Base-by-base conservation (phyloP, 2,888 invertebrate genomes). In the Congeria kusceri region DNA sequence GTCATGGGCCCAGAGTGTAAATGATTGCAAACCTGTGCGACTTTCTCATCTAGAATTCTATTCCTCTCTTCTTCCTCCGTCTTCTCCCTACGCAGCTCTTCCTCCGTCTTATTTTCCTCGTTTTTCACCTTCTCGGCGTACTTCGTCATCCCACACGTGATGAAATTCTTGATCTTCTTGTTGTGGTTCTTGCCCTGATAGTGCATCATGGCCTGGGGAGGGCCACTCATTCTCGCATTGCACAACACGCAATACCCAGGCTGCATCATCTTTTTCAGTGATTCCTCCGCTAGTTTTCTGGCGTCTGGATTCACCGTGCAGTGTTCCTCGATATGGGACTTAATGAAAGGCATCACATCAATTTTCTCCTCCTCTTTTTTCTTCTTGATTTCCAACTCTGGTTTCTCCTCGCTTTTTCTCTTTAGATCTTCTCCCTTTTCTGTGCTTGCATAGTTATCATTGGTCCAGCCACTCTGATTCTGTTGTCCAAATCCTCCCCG, bases 171-270 rank as follows among this genome's bases (percentile, higher is more conserved):
- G 18, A 91, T 82, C 67, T 90, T 89, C 78, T 91, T 92, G n/a
- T 89, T 81, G 90, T 96, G 96, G 87, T 95, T 95, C 85, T 94
- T 95, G 0, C 96, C 95, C 89, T 94, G 94, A 87, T 95, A 95
- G 91, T 96, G 96, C 85, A 95, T 95, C 64, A 95, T 94, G 0
- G 95, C 95, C 88, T 95, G 95, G 3, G 95, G 92, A 23, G 94
- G 92, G 0, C 95, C 95, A 7, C 95, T 95, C 71, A 96, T 93
- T 1, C 94, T 93, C 27, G 96, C 90, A 87, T 95, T 95, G 87
- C 96, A 96, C 0, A 94, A 86, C 18, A 95, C 94, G 87, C 95
- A 95, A 61, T 75, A 82, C 9, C 77, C 70, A 7, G 88, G 84
- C 71, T 80, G 72, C 83, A 76, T 84, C 66, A 88, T 71, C 27